phyloP scores from a whole-genome alignment of 2,888 invertebrate genomes.

The Agrochola lota region DNA sequence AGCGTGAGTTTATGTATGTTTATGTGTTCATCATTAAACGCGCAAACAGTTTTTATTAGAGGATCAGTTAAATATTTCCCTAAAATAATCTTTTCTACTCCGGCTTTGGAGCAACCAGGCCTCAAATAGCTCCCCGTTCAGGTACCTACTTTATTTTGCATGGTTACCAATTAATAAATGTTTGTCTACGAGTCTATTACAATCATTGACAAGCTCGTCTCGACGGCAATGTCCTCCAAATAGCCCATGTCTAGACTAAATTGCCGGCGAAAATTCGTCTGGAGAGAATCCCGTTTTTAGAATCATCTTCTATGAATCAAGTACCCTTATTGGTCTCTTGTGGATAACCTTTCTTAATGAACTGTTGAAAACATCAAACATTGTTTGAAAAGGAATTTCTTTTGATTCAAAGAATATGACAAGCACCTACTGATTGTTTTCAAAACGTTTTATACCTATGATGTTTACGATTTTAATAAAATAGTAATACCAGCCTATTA shows the following conservation, averaged over 20 bases:
- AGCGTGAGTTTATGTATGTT: no score
- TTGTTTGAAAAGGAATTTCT: not conserved
- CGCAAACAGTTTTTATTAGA: no score
- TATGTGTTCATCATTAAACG: no score
- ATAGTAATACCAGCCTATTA: no score
- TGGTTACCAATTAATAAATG: conserved; percentile 1
- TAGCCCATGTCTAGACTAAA: conserved; percentile 59
- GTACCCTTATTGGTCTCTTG: conserved; percentile 11
- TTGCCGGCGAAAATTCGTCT: conserved; percentile 38
- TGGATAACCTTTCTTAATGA: conserved; percentile 10
- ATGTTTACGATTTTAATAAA: not conserved
- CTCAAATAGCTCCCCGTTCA: not conserved
- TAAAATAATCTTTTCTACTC: not conserved
- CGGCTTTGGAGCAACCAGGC: not conserved
- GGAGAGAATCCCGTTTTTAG: conserved; percentile 7
- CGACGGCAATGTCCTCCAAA: conserved; percentile 49
- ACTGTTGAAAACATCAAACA: conserved; percentile 8
- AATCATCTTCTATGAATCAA: conserved; percentile 15
- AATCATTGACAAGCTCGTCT: conserved; percentile 34
- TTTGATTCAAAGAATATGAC: conserved; percentile 11
- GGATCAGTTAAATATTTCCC: no score
- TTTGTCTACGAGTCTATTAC: conserved; percentile 5
- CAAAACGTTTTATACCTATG: not conserved
- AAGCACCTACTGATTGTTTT: not conserved
- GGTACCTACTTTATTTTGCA: not conserved